A percentile compares a stretch with the other conserved stretches of the same genome.
phyloP scores from a whole-genome alignment of 1,140 invertebrate genomes.

The Agrypnia vestita region DNA sequence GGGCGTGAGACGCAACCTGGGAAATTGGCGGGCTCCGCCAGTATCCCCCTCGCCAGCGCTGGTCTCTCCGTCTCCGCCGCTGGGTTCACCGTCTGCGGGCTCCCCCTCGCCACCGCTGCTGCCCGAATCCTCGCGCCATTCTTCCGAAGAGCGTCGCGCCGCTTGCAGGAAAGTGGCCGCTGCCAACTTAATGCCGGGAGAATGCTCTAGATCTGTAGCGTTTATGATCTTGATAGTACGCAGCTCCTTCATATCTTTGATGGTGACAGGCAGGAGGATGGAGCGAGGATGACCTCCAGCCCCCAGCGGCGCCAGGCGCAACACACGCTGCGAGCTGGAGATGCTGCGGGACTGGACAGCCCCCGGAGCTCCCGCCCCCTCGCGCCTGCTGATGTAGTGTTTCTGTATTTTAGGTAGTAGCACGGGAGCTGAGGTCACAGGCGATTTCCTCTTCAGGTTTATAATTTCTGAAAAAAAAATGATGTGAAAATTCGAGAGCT shows the following conservation, averaged over 20 bases:
- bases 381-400: constrained; percentile 62
- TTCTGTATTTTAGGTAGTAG: constrained; percentile 70
- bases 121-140: constrained; percentile 24
- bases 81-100: constrained; percentile 69
- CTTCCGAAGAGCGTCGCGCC: constrained; percentile 33
- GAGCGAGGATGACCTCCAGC: constrained; percentile 74
- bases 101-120: constrained; percentile 67
- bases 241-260: constrained; percentile 80
- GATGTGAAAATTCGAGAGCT: background rate
- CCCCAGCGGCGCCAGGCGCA: background rate
- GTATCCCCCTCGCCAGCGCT: constrained; percentile 68
- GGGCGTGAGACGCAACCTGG: constrained; percentile 77
- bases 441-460: constrained; percentile 66
- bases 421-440: constrained; percentile 61
- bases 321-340: constrained; percentile 43
- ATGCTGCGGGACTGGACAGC: constrained; percentile 49
- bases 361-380: constrained; percentile 28
- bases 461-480: constrained; percentile 43
- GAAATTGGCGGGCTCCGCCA: constrained; percentile 72
- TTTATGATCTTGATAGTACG: constrained; percentile 83
- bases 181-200: constrained; percentile 72
- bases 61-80: constrained; percentile 57
- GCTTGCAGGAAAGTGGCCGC: constrained; percentile 70
- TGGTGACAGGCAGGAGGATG: constrained; percentile 79
- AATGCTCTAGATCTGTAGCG: constrained; percentile 73